Base-by-base conservation (phyloP, 2,113 vertebrate genomes). In the Crotalus horridus region DNA sequence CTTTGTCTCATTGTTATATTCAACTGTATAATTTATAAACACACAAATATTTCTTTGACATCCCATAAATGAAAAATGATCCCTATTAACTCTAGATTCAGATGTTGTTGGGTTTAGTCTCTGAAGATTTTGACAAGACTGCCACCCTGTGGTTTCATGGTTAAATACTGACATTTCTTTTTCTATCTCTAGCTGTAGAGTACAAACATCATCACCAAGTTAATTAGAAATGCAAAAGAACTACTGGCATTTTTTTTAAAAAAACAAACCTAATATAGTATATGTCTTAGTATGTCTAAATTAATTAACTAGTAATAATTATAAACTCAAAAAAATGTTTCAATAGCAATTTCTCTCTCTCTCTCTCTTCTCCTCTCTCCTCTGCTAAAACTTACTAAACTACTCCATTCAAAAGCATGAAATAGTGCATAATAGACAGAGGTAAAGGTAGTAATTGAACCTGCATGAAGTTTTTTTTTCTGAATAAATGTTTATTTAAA, bases 131-230 rank as follows among this genome's bases (percentile, higher is more conserved):
- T 53, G 94, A 89, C 93, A 93, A 64, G 95, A 56, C 86, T 92
- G 93, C 94, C 94, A 93, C 87, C 90, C 0, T 54, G 94, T 2
- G 55, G 93, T 81, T 91, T 74, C 8, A 89, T 55, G 0, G 0
- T 0, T 0, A 93, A 86, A 33, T 69, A 23, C 7, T 11, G 10
- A 59, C 17, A 39, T 54, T 15, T 20, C 20, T 55, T 2, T 1
- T 85, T 39, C 20, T 43, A 56, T 12, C 46, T 51, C 12, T 58
- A 48, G 46, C 90, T 59, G 55, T 53, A 54, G 54, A 61, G 1
- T 48, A 43, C 54, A 20, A 48, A 23, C 15, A 3, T 24, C 5
- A 85, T 39, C 17, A 53, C 17, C 8, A 26, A 26, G 4, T 29
- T n/a, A 54, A 48, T 74, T 51, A 33, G 91, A 13, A 24, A 85